phyloP scores from a whole-genome alignment of 2,113 vertebrate species.

The Lipophrys pholis region DNA sequence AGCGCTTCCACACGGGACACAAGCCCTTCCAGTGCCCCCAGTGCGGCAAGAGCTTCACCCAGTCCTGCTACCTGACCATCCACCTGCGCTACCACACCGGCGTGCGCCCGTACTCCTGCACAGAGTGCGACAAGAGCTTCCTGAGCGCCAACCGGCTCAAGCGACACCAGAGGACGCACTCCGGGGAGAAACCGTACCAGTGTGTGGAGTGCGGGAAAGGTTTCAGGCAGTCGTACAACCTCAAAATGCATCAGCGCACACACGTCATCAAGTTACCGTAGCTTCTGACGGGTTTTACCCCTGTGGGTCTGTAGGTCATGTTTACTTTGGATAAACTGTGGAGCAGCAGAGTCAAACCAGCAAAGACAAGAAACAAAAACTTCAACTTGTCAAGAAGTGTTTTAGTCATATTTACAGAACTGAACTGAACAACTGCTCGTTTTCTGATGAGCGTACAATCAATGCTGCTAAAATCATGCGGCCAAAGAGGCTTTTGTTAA shows the following conservation, averaged over 20 bases:
- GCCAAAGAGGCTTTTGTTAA: no score
- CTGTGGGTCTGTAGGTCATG: no score
- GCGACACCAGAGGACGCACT: conserved; percentile 74
- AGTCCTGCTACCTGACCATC: conserved; percentile 82
- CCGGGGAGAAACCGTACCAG: conserved; percentile 73
- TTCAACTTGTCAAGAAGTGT: no score
- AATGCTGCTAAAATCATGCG: no score
- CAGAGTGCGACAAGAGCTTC: conserved; percentile 78
- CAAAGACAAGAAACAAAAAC: no score
- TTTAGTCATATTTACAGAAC: not conserved
- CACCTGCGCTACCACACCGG: conserved; percentile 82
- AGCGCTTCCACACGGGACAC: conserved; percentile 82
- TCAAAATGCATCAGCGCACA: conserved; percentile 78
- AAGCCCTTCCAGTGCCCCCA: conserved; percentile 80
- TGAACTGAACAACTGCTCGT: no score
- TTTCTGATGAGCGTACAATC: no score
- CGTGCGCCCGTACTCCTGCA: conserved; percentile 70
- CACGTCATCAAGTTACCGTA: conserved; percentile 58
- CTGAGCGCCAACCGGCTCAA: conserved; percentile 79
- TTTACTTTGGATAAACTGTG: no score
- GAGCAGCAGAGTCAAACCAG: no score
- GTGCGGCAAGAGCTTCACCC: conserved; percentile 80
- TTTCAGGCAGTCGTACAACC: conserved; percentile 80
- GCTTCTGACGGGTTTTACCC: no score
- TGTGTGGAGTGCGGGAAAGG: conserved; percentile 75